phyloP scores from a whole-genome alignment of 2,888 invertebrate species.

The Rhogogaster chlorosoma region DNA sequence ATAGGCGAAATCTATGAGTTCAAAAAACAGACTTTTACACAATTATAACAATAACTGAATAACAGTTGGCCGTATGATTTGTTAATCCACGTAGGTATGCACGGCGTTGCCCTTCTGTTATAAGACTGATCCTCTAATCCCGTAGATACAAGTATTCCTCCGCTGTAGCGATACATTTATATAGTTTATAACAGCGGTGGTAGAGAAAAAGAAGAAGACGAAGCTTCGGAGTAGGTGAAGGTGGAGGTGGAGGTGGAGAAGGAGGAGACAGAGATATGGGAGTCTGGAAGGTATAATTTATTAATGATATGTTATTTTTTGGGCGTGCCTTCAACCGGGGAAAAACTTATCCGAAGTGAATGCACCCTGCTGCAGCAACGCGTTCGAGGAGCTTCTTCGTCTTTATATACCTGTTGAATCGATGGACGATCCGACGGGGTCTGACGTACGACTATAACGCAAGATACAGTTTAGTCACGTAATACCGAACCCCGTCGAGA shows the following conservation, averaged over 20 bases:
- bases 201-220: not conserved
- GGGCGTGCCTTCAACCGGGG: conserved; percentile 38
- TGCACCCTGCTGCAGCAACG: conserved; percentile 24
- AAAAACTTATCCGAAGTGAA: conserved; percentile 36
- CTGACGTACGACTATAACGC: not conserved
- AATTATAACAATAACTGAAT: not conserved
- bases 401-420: conserved; percentile 41
- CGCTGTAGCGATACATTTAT: not conserved
- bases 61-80: not conserved
- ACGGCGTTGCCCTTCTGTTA: not conserved
- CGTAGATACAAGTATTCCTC: not conserved
- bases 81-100: not conserved
- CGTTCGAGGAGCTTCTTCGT: conserved; percentile 13
- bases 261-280: not conserved
- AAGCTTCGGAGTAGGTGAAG: not conserved
- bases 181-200: conserved; percentile 3
- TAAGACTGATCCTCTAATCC: not conserved
- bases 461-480: conserved; percentile 46
- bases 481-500: conserved; percentile 23
- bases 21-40: not conserved
- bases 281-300: conserved; percentile 45
- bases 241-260: not conserved
- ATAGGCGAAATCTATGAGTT: not conserved
- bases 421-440: not conserved
- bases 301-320: conserved; percentile 49